phyloP scores from a whole-genome alignment of 2,888 invertebrate species.

The Agrochola lychnidis region DNA sequence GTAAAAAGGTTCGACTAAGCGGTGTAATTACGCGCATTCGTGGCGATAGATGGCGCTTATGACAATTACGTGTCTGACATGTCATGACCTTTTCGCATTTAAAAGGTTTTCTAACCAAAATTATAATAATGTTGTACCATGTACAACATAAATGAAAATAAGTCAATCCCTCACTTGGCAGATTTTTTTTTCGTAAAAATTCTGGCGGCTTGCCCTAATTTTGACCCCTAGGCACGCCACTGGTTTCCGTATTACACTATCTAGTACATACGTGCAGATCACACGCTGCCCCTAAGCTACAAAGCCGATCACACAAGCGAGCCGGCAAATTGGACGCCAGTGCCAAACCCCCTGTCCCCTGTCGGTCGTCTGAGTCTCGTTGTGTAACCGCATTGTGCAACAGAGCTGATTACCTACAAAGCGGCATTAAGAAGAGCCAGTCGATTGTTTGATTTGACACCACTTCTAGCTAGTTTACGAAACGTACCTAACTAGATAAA shows the following conservation, averaged over 20 bases:
- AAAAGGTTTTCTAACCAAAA: too few species aligned
- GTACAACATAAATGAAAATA: too few species aligned
- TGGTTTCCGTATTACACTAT: neutral
- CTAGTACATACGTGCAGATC: neutral
- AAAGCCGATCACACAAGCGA: conserved; percentile 2
- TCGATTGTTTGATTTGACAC: neutral
- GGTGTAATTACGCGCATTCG: too few species aligned
- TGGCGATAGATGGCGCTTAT: too few species aligned
- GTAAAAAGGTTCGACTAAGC: too few species aligned
- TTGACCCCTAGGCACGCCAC: too few species aligned
- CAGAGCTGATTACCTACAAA: neutral
- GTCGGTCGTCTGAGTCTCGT: neutral
- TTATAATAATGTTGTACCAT: too few species aligned
- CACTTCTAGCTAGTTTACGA: neutral
- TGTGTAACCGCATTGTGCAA: neutral
- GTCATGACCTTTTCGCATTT: too few species aligned
- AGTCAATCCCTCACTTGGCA: too few species aligned
- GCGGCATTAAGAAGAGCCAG: neutral
- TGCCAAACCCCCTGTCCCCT: neutral
- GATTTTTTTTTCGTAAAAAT: too few species aligned
- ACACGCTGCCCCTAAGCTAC: neutral
- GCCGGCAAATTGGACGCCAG: conserved; percentile 22
- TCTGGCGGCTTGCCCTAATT: too few species aligned
- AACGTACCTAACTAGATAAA: neutral
- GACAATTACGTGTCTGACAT: too few species aligned